phyloP scores from a whole-genome alignment of 2,113 vertebrate species.

The Ophthalmolycus amberensis region DNA sequence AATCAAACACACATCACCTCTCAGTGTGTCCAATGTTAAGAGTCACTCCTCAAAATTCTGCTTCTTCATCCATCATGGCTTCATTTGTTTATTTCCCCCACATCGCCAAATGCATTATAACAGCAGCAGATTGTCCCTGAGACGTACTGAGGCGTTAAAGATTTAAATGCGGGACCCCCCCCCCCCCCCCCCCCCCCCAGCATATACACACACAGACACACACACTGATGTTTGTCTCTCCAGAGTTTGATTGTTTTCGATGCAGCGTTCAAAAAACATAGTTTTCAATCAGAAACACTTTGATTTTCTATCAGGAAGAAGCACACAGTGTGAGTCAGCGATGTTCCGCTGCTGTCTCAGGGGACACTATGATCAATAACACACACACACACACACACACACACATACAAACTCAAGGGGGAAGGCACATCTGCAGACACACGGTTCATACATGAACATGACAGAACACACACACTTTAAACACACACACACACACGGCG shows the following conservation, averaged over 20 bases:
- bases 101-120: conserved; percentile 4
- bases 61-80: conserved; percentile 13
- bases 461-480: neutral
- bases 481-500: neutral
- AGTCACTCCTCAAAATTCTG: neutral
- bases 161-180: neutral
- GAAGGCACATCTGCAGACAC: conserved; percentile 12
- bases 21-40: neutral
- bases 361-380: conserved; percentile 18
- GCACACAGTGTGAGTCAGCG: conserved; percentile 63
- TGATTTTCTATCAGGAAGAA: conserved; percentile 65
- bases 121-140: conserved; percentile 22
- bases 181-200: neutral
- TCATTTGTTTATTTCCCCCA: neutral
- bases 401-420: neutral
- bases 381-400: neutral
- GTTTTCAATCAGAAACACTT: conserved; percentile 64
- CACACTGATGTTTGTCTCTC: conserved; percentile 23
- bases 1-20: conserved; percentile 1
- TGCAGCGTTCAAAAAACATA: conserved; percentile 37
- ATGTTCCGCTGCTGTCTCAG: conserved; percentile 59
- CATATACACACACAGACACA: neutral
- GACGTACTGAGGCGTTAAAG: neutral
- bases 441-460: conserved; percentile 21
- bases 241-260: conserved; percentile 56